Evolutionary conservation across 1,140 invertebrate genomes (phyloP).

Genomic region (Dryas iulia): DNA sequence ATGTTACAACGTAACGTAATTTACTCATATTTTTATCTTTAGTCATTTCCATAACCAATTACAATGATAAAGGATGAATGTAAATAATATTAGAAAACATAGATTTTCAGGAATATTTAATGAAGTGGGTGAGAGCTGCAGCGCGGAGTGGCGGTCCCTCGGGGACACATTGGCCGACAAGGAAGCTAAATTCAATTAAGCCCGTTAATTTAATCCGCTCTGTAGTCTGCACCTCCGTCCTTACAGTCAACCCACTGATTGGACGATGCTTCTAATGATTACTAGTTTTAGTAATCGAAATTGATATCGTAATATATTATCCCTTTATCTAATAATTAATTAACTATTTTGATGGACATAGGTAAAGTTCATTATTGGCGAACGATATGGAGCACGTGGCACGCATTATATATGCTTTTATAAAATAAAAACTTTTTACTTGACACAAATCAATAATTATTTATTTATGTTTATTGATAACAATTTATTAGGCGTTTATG

Average conservation of each 20-base stretch:
- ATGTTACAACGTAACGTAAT: too few species aligned
- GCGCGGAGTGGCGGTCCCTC: constrained; percentile 27
- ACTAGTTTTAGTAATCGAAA: constrained; percentile 19
- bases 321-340: too few species aligned
- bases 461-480: not conserved
- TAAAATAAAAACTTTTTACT: too few species aligned
- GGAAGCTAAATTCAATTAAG: constrained; percentile 78
- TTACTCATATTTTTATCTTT: not conserved
- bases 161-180: constrained; percentile 71
- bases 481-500: not conserved
- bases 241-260: constrained; percentile 48
- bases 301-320: constrained; percentile 4
- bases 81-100: not conserved
- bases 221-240: constrained; percentile 45
- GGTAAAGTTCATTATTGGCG: too few species aligned
- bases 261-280: constrained; percentile 48
- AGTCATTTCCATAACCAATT: not conserved
- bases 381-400: too few species aligned
- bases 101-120: constrained; percentile 16
- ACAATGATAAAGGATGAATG: not conserved
- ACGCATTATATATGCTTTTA: too few species aligned
- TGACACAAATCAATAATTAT: not conserved
- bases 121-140: constrained; percentile 37
- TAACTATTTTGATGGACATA: too few species aligned
- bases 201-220: constrained; percentile 77